These are phyloP conservation scores for Craseonycteris thonglongyai DNA, from an alignment of 2,113 vertebrate genomes.

Conservation along the genomic window DNA sequence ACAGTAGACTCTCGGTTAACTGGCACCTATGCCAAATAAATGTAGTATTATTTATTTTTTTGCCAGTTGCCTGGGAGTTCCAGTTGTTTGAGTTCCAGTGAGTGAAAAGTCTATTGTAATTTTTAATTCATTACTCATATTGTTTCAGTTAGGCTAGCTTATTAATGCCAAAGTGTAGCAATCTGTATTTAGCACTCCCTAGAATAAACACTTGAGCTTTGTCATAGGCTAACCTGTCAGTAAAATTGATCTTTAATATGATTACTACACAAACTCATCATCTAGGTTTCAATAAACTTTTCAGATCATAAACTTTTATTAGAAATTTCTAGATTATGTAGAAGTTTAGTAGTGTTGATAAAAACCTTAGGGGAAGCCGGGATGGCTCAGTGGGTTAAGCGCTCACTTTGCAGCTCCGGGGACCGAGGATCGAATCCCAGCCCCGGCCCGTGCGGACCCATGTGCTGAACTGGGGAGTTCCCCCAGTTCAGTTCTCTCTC, in stretches of 20 bases:
- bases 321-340: constrained; percentile 36
- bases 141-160: not conserved
- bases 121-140: constrained; percentile 12
- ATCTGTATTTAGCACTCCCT: not conserved
- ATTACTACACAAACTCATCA: constrained; percentile 38
- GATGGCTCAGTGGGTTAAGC: too few species aligned
- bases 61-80: too few species aligned
- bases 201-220: not conserved
- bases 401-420: too few species aligned
- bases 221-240: constrained; percentile 43
- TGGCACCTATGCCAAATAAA: too few species aligned
- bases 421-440: too few species aligned
- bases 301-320: constrained; percentile 9
- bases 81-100: too few species aligned
- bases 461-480: too few species aligned
- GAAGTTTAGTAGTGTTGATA: not conserved
- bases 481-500: too few species aligned
- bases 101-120: too few species aligned
- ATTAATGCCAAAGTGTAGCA: not conserved
- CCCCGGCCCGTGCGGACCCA: too few species aligned
- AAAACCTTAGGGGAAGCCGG: not conserved
- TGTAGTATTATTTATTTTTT: too few species aligned
- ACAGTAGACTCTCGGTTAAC: too few species aligned
- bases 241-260: constrained; percentile 65
- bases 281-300: constrained; percentile 32